Base-by-base conservation (phyloP, 2,113 vertebrate species). In the Phycodurus eques region DNA sequence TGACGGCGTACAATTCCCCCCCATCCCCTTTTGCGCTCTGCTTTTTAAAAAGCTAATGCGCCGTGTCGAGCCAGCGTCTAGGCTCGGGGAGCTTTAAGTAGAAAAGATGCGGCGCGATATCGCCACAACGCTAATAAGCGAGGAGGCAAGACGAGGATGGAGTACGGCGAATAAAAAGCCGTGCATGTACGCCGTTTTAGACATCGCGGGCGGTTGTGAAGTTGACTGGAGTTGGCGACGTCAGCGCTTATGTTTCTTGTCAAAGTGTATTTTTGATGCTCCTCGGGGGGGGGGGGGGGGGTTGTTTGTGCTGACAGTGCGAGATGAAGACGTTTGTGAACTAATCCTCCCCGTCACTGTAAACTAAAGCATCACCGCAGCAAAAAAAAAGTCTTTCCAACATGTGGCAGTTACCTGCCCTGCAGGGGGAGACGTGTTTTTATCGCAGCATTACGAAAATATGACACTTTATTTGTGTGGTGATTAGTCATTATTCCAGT, bases 1-100 rank as follows among this genome's bases (percentile, higher is more conserved):
- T 73, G 68, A 77, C 75, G 78, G 68, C 70, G 73, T 81, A 75
- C 83, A 83, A 81, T 86, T 86, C 71, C 54, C 73, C 73, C 66
- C 74, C 51, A 72, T 47, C 73, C 59, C 35, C 27, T 1, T 27
- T 76, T 70, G 74, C 14, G 75, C 67, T 73, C 70, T 80, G 90
- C 79, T 86, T 95, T 95, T 95, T 94, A 93, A 94, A 81, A 94
- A 94, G 93, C 91, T 95, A 95, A 96, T 95, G 80, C 87, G 44
- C 90, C 90, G 88, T 94, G 93, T 94, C 95, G 91, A 94, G 92
- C 90, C 89, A 95, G 93, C 94, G 93, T 89, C 92, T 88, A 91
- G 91, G 88, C 90, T 75, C 90, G 90, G 93, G 92, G 88, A 94
- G 80, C 92, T 94, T 95, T 87, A 89, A 91, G 91, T 90, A 90